Percentiles rank a stretch among this genome's conserved stretches.
Evolutionary conservation across 2,888 invertebrate genomes (phyloP).

Genomic region (Nomada goodeniana): DNA sequence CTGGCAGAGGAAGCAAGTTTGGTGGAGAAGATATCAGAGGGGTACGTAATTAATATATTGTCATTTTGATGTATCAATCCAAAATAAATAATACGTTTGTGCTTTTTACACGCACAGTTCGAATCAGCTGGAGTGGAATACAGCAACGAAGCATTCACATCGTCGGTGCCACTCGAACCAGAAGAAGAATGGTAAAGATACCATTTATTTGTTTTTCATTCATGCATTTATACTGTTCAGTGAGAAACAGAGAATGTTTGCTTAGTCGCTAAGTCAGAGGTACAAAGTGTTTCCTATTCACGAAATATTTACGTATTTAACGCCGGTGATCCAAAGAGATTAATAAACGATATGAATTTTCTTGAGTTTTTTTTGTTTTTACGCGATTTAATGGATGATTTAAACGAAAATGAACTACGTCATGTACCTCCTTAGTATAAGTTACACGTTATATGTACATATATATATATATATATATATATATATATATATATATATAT

Average conservation of each 20-base stretch:
- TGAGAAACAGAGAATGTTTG: constrained; percentile 21
- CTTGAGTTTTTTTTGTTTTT: constrained; percentile 16
- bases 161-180: constrained; percentile 83
- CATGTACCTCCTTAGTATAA: constrained; percentile 40
- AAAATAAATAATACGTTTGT: neutral
- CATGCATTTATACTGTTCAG: constrained; percentile 8
- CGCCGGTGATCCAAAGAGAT: neutral
- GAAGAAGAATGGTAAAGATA: constrained; percentile 86
- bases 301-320: neutral
- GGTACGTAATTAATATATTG: constrained; percentile 84
- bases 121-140: constrained; percentile 66
- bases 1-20: constrained; percentile 85
- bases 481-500: no score
- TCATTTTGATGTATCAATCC: neutral
- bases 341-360: neutral
- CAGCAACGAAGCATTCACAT: constrained; percentile 10
- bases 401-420: constrained; percentile 25
- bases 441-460: constrained; percentile 6
- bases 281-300: constrained; percentile 15
- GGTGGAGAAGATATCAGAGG: constrained; percentile 90
- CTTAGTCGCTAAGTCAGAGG: constrained; percentile 18
- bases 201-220: neutral
- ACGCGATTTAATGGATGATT: neutral
- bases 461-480: no score
- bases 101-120: constrained; percentile 54